phyloP scores from a whole-genome alignment of 1,140 invertebrate species.

The Lepidurus arcticus region DNA sequence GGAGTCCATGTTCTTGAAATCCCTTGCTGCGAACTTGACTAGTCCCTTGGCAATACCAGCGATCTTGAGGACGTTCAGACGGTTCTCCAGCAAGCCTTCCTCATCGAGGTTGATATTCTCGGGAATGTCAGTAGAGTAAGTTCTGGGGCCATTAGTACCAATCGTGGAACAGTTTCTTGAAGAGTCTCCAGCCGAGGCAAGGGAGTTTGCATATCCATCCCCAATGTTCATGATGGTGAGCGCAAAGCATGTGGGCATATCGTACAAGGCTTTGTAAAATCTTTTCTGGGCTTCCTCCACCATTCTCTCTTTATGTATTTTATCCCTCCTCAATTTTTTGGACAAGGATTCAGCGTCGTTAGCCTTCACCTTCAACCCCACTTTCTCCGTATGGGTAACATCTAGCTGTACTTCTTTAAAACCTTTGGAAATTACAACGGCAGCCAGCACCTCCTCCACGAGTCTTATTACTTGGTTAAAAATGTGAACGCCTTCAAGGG shows the following conservation, averaged over 20 bases:
- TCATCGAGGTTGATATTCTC: not conserved
- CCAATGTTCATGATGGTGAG: no score
- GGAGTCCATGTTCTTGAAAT: not conserved
- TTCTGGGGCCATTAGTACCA: no score
- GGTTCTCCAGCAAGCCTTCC: not conserved
- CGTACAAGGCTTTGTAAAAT: no score
- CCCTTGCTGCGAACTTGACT: not conserved
- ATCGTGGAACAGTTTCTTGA: no score
- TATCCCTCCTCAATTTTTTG: not conserved
- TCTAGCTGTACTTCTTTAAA: not conserved
- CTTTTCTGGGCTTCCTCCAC: not conserved
- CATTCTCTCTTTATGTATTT: not conserved
- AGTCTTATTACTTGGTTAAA: constrained; percentile 27
- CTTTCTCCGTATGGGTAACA: not conserved
- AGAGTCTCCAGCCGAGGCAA: no score
- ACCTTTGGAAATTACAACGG: constrained; percentile 17
- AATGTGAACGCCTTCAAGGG: not conserved
- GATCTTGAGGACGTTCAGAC: not conserved
- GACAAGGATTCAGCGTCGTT: not conserved
- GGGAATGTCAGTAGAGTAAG: not conserved
- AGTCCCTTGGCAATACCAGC: not conserved
- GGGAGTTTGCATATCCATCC: no score
- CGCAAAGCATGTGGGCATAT: no score
- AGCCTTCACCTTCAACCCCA: not conserved
- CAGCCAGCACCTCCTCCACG: constrained; percentile 10